Conservation (phyloP, 2,113 vertebrate species). For the Grantiella picta region DNA sequence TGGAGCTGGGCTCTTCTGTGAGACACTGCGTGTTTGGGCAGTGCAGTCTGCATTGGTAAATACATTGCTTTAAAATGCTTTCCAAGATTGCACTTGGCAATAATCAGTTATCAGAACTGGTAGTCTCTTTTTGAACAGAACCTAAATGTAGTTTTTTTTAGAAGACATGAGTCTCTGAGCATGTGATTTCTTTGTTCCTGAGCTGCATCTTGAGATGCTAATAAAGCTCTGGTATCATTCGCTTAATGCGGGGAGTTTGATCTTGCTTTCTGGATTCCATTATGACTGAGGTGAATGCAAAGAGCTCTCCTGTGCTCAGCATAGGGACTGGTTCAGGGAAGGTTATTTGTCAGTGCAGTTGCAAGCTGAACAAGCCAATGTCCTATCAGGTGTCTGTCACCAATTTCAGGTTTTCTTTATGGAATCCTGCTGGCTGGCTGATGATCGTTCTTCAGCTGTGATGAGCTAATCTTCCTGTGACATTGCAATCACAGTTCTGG, state of each 20-base stretch:
- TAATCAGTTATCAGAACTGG: background rate
- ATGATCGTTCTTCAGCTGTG: conserved; percentile 4
- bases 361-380: background rate
- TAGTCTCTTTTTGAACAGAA: background rate
- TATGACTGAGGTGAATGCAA: conserved; percentile 17
- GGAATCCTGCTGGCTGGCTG: conserved; percentile 45
- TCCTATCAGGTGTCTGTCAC: conserved; percentile 7
- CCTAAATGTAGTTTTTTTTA: background rate
- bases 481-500: background rate
- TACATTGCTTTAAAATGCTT: background rate
- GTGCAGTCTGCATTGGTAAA: background rate
- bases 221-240: conserved; percentile 23
- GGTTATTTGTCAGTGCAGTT: conserved; percentile 12
- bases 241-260: conserved; percentile 2
- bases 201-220: conserved; percentile 52
- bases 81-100: background rate
- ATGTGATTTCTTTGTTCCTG: conserved; percentile 50
- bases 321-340: background rate
- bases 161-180: background rate
- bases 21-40: background rate
- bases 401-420: conserved; percentile 28
- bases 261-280: conserved; percentile 41
- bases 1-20: background rate
- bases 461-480: conserved; percentile 21
- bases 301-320: background rate